A percentile compares a stretch with the other conserved stretches of the same genome.
These are phyloP conservation scores for Selenia dentaria DNA, from an alignment of 2,888 invertebrate genomes.

Conservation along the genomic window DNA sequence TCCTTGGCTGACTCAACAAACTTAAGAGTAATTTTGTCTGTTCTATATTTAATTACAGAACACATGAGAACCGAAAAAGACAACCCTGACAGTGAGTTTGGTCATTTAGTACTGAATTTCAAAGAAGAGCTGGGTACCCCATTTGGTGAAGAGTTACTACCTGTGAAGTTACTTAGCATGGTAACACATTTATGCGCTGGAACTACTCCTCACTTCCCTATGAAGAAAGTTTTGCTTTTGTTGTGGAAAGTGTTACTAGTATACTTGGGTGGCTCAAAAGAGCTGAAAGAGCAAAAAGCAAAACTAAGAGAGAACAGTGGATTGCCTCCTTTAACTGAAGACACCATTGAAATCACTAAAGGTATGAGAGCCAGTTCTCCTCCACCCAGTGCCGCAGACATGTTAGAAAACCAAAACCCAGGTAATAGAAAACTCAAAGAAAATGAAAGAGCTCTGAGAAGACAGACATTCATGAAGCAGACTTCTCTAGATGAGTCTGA, in stretches of 20 bases:
- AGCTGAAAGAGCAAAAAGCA: slow-evolving; percentile 91
- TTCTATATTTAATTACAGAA: slow-evolving; percentile 98
- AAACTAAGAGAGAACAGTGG: slow-evolving; percentile 88
- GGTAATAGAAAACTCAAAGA: slow-evolving; percentile 84
- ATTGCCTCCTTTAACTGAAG: slow-evolving; percentile 92
- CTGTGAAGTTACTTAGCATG: slow-evolving; percentile 97
- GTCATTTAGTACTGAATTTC: slow-evolving; percentile 82
- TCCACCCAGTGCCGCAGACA: slow-evolving; percentile 95
- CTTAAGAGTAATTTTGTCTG: slow-evolving; percentile 95
- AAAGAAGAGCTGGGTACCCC: slow-evolving; percentile 85
- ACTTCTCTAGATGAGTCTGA: slow-evolving; percentile 93
- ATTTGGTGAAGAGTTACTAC: slow-evolving; percentile 92
- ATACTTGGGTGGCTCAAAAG: slow-evolving; percentile 95
- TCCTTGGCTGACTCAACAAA: slow-evolving; percentile 93
- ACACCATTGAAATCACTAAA: slow-evolving; percentile 96
- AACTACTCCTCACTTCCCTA: slow-evolving; percentile 98
- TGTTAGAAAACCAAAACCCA: slow-evolving; percentile 93
- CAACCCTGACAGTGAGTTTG: slow-evolving; percentile 74
- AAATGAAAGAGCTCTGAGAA: slow-evolving; percentile 87
- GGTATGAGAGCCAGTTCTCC: slow-evolving; percentile 98
- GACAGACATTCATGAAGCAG: slow-evolving; percentile 95
- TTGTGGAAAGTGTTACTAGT: slow-evolving; percentile 98
- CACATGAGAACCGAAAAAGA: slow-evolving; percentile 91
- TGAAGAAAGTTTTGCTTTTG: slow-evolving; percentile 97
- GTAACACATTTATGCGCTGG: slow-evolving; percentile 98